A percentile compares a stretch with the other conserved stretches of the same genome.
These are phyloP conservation scores for Clinocottus analis DNA, from an alignment of 2,113 vertebrate species.

Conservation along the genomic window DNA sequence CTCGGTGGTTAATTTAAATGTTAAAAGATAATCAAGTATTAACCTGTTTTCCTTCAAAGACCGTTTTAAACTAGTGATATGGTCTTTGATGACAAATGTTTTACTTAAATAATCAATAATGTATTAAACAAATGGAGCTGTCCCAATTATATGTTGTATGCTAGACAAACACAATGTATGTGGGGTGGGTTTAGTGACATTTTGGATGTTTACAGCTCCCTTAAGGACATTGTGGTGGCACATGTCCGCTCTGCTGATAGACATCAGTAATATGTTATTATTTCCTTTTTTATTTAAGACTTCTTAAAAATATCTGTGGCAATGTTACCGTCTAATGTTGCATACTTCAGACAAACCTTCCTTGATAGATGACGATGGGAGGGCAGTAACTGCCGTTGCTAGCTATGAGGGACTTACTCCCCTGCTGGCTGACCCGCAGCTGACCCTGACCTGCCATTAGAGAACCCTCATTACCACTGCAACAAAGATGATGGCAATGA, in stretches of 20 bases:
- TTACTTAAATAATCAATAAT: not conserved
- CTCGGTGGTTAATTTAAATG: not conserved
- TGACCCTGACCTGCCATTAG: conserved; percentile 58
- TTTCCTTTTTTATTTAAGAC: not conserved
- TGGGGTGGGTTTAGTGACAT: not conserved
- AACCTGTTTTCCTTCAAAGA: not conserved
- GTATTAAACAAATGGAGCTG: not conserved
- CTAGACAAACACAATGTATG: too few species aligned
- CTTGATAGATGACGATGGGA: conserved; percentile 17
- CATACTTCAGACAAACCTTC: not conserved
- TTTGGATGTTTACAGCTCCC: not conserved
- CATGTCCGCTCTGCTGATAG: not conserved
- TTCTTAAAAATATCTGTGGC: not conserved
- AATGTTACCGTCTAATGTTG: not conserved
- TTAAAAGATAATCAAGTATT: not conserved
- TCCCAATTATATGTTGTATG: too few species aligned
- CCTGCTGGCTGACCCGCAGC: conserved; percentile 63
- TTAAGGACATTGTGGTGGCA: not conserved
- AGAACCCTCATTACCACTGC: conserved; percentile 46
- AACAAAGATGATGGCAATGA: conserved; percentile 54
- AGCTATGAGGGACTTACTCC: conserved; percentile 46
- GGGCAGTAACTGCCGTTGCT: conserved; percentile 25
- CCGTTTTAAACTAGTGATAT: not conserved
- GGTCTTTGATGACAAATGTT: not conserved
- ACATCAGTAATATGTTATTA: not conserved